Base-by-base conservation (phyloP, 2,888 invertebrate species). In the Loripinus fragilis region DNA sequence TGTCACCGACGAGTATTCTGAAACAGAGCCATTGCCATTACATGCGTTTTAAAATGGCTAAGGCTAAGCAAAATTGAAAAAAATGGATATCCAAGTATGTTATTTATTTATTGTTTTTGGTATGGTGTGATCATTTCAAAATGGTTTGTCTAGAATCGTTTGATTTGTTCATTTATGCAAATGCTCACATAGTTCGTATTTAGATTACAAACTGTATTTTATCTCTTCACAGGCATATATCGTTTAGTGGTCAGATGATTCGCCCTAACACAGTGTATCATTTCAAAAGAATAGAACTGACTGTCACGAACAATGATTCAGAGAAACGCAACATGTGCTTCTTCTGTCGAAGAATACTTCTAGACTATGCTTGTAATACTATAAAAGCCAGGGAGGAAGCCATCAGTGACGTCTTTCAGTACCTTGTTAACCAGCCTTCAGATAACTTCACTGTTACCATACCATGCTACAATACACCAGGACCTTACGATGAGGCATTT, bases 381-480 rank as follows among this genome's bases (percentile, higher is more conserved):
- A 12, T 77, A 1, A 50, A 66, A 17, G 35, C 48, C 20, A 38
- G 38, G 0, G 52, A 33, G 1, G 74, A 74, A 55, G 50, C 65
- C 3, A 71, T 71, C 0, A 78, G 78, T 55, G 74, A 78, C 25
- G 66, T 74, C 8, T 78, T 70, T 42, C 66, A 74, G 30, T 78
- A 78, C 48, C 52, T 78, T 17, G 78, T 78, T 15, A 78, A 66
- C 45, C 70, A 74, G 50, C 23, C 52, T 0, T 66, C 60, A 33
- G 69, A 68, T 20, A 48, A 66, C 17, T 64, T 71, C 0, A 33
- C 17, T 15, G 12, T 78, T 0, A 35, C 74, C 7, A 35, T 78
- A 2, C 70, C 70, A 8, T 52, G 52, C 1, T 74, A 73, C 38
- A 52, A 67, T 35, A 33, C 12, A 23, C 12, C 42, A 0, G 25